Conservation (phyloP, 2,888 invertebrate species). For the Steinernema scapterisci region DNA sequence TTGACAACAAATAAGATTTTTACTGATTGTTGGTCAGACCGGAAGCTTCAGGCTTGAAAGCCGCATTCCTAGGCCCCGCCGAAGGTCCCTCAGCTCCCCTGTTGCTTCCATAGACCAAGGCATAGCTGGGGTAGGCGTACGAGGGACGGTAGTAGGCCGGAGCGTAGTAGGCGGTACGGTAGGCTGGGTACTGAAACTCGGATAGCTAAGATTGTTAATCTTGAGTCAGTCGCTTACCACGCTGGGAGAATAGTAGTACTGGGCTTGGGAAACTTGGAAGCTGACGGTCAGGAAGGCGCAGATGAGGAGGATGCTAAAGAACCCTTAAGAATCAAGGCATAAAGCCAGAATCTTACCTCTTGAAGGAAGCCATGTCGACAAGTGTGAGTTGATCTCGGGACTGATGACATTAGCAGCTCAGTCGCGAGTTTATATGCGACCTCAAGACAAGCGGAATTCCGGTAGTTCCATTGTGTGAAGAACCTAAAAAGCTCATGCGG, state of each 20-base stretch:
- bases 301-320: slow-evolving; percentile 5
- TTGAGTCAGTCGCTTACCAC: neutral
- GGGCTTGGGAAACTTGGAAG: slow-evolving; percentile 14
- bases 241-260: slow-evolving; percentile 15
- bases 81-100: neutral
- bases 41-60: too few relatives aligned
- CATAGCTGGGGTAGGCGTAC: slow-evolving; percentile 4
- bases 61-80: neutral
- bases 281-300: slow-evolving; percentile 13
- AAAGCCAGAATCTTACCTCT: neutral
- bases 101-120: slow-evolving; percentile 14
- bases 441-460: neutral
- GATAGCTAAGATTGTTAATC: neutral
- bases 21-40: too few relatives aligned
- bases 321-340: too few relatives aligned
- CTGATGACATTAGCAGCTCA: neutral
- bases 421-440: neutral
- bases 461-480: slow-evolving; percentile 3
- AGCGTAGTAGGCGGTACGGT: slow-evolving; percentile 12
- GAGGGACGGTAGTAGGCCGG: slow-evolving; percentile 10
- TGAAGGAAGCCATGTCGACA: slow-evolving; percentile 19
- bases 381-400: neutral
- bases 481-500: neutral
- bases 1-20: too few relatives aligned
- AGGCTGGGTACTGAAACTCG: neutral